Conservation (phyloP, 2,113 vertebrate genomes). For the Ia io region DNA sequence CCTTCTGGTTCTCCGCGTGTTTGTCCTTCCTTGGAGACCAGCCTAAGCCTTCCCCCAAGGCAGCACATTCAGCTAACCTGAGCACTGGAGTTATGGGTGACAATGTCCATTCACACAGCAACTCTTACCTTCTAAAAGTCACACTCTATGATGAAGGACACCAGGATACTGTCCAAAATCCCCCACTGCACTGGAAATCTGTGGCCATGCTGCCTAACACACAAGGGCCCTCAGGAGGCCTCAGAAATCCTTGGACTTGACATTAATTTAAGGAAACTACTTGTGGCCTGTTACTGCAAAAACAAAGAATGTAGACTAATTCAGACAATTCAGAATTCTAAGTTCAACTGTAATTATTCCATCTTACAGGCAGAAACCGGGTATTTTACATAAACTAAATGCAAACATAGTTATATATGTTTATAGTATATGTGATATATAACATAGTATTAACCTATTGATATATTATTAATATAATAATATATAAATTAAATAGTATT, state of each 20-base stretch:
- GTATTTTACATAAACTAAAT: not conserved
- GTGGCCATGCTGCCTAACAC: not conserved
- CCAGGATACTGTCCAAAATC: not conserved
- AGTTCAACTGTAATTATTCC: not conserved
- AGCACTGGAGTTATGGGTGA: not conserved
- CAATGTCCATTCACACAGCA: not conserved
- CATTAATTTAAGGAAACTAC: not conserved
- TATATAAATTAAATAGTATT: not conserved
- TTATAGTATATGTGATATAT: not conserved
- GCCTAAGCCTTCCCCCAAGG: constrained; percentile 69
- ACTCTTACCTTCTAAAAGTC: not conserved
- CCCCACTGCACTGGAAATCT: not conserved
- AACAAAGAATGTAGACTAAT: not conserved
- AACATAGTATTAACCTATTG: not conserved
- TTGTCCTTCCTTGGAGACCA: constrained; percentile 81
- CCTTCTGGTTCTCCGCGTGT: constrained; percentile 56
- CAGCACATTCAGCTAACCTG: constrained; percentile 36
- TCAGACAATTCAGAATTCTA: not conserved
- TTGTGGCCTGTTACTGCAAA: not conserved
- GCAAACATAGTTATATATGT: not conserved
- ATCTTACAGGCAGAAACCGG: not conserved
- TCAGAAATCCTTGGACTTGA: not conserved
- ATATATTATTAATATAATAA: not conserved
- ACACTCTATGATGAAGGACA: not conserved
- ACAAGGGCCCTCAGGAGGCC: not conserved